Base-by-base conservation (phyloP, 1,140 invertebrate species). In the Euglossa dilemma region DNA sequence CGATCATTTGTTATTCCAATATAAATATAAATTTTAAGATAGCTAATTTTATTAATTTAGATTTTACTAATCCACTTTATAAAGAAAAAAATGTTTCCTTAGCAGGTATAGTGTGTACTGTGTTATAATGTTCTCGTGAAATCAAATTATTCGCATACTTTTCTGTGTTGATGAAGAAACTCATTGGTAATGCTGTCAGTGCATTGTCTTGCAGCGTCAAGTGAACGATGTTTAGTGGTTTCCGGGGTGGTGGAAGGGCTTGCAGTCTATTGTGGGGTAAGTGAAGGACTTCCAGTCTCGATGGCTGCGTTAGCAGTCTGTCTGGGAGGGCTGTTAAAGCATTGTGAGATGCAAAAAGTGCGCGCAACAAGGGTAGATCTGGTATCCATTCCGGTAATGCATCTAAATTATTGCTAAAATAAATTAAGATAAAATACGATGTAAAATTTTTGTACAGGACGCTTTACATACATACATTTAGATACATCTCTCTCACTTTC, bases 161-260 rank as follows among this genome's bases (percentile, higher is more conserved):
- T 85, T 96, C 95, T 50, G 97, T 96, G 50, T 96, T 96, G 16
- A 95, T 94, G 91, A 98, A 97, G 90, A 98, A 97, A 87, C 96
- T 97, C 61, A 96, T 95, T 16, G 97, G 97, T 75, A 98, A 92
- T 18, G 94, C 94, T 75, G 96, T 96, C 81, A 98, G 94, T 80
- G 96, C 96, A 91, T 98, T 98, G 91, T 97, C 97, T 90, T 98
- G 97, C 52, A 98, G 93, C 66, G 97, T 96, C 20, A 97, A 89
- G 91, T 97, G 96, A 88, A 96, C 96, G 59, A 97, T 93, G 20
- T 96, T 96, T 71, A 96, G 92, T 83, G 95, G 95, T 67, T 95
- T 93, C 72, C 96, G 94, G 1, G 97, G 96, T 36, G 95, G 95
- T 50, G 97, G 97, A 59, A 98, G 94, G 45, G 95, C 95, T 87